Evolutionary conservation across 2,113 vertebrate genomes (phyloP).

Genomic region (Burhinus oedicnemus): DNA sequence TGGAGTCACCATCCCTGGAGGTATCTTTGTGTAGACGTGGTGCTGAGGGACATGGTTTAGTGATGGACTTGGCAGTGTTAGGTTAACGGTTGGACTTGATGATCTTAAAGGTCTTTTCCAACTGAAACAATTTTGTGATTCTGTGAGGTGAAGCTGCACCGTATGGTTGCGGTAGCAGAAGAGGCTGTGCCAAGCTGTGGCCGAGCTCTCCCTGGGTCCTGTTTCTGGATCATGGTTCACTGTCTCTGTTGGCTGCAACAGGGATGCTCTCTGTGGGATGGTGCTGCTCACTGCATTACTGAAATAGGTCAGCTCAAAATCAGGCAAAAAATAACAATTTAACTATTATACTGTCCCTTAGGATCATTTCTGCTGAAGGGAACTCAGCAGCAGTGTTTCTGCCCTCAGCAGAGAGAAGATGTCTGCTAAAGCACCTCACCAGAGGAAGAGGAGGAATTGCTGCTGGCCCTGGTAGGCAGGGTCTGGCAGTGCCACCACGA

Average conservation of each 20-base stretch:
- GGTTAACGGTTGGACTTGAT: neutral
- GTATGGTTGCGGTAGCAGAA: neutral
- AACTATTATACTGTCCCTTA: neutral
- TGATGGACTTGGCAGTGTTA: neutral
- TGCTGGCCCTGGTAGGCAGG: neutral
- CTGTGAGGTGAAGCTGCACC: neutral
- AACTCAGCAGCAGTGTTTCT: neutral
- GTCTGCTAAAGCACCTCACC: neutral
- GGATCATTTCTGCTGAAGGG: neutral
- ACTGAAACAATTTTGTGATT: neutral
- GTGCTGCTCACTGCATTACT: neutral
- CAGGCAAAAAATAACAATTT: neutral
- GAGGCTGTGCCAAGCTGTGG: neutral
- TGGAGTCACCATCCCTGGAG: neutral
- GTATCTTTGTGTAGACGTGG: neutral
- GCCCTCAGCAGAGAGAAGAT: neutral
- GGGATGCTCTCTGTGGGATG: neutral
- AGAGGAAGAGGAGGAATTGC: neutral
- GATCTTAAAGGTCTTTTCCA: neutral
- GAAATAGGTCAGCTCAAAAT: neutral
- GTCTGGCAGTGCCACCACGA: neutral
- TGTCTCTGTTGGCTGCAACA: neutral
- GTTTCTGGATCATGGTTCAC: neutral
- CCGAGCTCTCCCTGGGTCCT: neutral
- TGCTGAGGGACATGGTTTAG: neutral